phyloP scores from a whole-genome alignment of 1,140 invertebrate species.

The Drosophila setifemur region DNA sequence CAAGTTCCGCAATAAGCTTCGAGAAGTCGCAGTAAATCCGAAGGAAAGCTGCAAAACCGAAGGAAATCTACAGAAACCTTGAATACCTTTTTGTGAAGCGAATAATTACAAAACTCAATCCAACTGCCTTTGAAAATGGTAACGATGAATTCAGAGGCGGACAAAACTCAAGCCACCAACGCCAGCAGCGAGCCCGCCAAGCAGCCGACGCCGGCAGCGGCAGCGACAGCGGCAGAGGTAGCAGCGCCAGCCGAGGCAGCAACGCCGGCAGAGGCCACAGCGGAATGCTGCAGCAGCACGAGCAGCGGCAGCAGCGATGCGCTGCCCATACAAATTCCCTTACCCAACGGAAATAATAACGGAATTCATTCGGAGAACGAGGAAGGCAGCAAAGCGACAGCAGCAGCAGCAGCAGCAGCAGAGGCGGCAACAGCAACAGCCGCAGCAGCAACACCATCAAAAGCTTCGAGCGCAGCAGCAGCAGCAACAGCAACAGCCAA shows the following conservation, averaged over 20 bases:
- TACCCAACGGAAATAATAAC: slow-evolving; percentile 17
- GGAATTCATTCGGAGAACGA: neutral
- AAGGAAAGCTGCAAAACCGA: too few species aligned
- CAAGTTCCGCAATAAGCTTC: too few species aligned
- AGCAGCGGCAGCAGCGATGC: neutral
- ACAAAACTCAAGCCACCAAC: slow-evolving; percentile 78
- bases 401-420: neutral
- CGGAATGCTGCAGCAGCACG: too few species aligned
- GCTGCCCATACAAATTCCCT: neutral
- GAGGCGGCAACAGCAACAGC: neutral
- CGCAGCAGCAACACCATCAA: slow-evolving; percentile 6
- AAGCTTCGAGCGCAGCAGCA: too few species aligned
- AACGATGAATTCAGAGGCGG: slow-evolving; percentile 82
- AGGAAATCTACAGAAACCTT: too few species aligned
- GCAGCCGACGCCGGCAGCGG: slow-evolving; percentile 27
- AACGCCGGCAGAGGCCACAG: neutral
- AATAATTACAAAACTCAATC: neutral
- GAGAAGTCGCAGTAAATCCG: too few species aligned
- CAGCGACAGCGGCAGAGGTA: neutral
- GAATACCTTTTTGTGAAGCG: too few species aligned
- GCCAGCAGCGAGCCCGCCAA: slow-evolving; percentile 53
- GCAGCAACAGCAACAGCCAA: neutral
- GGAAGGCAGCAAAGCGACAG: too few species aligned
- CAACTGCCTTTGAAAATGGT: slow-evolving; percentile 68
- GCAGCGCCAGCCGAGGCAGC: neutral